Evolutionary conservation across 2,888 invertebrate species (phyloP), one percentile per base, ranked within the genome.

Genomic region (Pimpla rufipes): DNA sequence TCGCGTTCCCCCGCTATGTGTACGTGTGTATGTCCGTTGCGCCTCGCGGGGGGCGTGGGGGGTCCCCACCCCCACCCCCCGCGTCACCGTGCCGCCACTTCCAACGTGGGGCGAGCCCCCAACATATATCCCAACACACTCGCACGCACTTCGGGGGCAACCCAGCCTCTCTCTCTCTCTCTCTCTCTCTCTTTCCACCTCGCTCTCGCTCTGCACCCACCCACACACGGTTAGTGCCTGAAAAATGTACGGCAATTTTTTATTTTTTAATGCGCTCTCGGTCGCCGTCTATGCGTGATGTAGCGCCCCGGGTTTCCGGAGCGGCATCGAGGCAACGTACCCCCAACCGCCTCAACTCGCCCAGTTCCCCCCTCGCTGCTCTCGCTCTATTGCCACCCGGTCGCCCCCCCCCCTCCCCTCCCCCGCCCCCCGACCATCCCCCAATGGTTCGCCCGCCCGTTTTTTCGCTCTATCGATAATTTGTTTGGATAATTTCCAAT

Each of bases 401-500:
- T 37, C 50, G 73, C 21, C 76, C 66, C 47, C 40, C 35, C 79
- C 67, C 59, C n/a, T 21, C 11, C 64, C 29, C 47, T 42, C 76
- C 21, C 76, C 71, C 47, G 40, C 35, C 79, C 67, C 59, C n/a
- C 37, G 11, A 57, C 29, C 47, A 16, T 40, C 76, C 29, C 50
- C 40, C 45, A 29, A 2, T 5, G 71, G 10, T 70, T 42, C 59
- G 66, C 81, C 57, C 55, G 52, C 75, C 62, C 73, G 77, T 84
- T 86, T 85, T 85, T 87, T 86, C 85, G 82, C 85, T 85, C 90
- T 91, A 91, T 92, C 93, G 93, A 93, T 93, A 93, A 93, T 93
- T 93, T 93, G 93, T 93, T 93, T 93, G 92, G 93, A 93, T 93
- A 93, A 93, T 93, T 93, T 93, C 92, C 93, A 92, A 92, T 93